Conservation (phyloP, 53 echinoderm and acorn worm species). For the Paracentrotus lividus region DNA sequence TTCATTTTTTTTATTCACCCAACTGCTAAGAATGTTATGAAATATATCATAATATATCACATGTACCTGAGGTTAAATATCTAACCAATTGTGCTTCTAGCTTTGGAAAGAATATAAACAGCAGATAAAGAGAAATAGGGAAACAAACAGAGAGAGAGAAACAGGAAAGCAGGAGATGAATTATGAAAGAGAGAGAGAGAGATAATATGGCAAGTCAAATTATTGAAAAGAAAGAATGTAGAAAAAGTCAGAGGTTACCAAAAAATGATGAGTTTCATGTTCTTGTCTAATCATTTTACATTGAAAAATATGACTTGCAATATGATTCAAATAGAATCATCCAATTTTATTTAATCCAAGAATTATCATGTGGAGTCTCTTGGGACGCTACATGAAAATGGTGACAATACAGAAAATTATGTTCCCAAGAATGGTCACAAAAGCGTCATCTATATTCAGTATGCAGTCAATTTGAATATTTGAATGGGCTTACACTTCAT, state of each 20-base stretch:
- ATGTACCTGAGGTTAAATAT: neutral
- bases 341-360: neutral
- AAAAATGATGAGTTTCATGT: neutral
- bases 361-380: no score
- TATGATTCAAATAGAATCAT: neutral
- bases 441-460: no score
- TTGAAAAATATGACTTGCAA: no score
- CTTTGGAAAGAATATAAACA: neutral
- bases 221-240: neutral
- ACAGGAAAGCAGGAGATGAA: neutral
- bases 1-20: no score
- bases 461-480: no score
- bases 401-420: no score
- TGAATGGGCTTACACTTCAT: no score
- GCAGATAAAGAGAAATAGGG: neutral
- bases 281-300: neutral
- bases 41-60: neutral
- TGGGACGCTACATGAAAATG: no score
- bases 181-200: neutral
- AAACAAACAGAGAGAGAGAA: neutral
- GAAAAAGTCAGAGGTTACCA: neutral
- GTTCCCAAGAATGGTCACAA: no score
- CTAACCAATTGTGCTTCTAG: neutral
- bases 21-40: neutral
- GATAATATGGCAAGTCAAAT: neutral